These are phyloP conservation scores for Aldabrachelys gigantea DNA, from an alignment of 2,113 vertebrate genomes.

Conservation along the genomic window DNA sequence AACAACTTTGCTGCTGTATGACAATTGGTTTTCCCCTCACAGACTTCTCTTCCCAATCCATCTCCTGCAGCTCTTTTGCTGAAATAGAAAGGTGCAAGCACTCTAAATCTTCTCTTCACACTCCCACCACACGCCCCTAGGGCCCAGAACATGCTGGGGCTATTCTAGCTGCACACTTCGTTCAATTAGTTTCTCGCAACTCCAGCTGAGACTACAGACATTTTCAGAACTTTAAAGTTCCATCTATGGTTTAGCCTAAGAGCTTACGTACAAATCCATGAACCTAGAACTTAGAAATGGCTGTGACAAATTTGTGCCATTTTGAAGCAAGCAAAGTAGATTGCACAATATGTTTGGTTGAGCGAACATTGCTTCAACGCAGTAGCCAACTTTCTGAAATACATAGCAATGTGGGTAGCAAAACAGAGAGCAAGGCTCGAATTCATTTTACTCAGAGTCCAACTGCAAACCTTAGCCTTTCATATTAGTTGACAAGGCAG, in stretches of 20 bases:
- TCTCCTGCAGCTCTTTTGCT: neutral
- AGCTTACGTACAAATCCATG: neutral
- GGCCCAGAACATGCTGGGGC: neutral
- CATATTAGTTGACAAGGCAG: neutral
- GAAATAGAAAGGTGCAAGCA: neutral
- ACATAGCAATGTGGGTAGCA: neutral
- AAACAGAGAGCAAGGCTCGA: neutral
- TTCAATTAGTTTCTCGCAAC: neutral
- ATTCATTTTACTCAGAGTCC: constrained; percentile 17
- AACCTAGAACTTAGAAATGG: constrained; percentile 6
- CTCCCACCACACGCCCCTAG: rapidly evolving
- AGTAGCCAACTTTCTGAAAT: neutral
- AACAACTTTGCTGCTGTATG: neutral
- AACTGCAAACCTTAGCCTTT: constrained; percentile 1
- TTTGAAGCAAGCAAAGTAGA: neutral
- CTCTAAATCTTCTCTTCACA: neutral
- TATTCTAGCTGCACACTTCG: neutral
- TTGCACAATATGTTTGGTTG: neutral
- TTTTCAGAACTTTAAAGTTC: neutral
- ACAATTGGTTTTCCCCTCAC: neutral
- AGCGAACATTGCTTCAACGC: rapidly evolving
- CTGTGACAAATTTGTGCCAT: neutral
- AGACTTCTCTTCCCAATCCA: neutral
- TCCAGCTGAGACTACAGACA: neutral
- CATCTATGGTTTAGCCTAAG: neutral